phyloP scores from a whole-genome alignment of 2,888 invertebrate genomes.

The Doris montereyensis region DNA sequence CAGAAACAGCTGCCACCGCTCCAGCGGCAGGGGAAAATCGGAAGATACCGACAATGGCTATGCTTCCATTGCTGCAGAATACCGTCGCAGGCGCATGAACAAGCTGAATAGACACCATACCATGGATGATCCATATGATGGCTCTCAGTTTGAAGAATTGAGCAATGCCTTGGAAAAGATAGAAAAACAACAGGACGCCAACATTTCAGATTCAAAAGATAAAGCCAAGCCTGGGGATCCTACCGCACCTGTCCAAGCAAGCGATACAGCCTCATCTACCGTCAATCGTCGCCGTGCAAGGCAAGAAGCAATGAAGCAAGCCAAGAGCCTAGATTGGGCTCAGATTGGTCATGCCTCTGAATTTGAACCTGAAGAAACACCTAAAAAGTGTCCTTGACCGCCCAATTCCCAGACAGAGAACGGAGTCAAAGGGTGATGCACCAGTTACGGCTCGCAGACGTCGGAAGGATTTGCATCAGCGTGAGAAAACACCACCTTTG shows the following conservation, averaged over 20 bases:
- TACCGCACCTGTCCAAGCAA: background rate
- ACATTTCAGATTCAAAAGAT: too few species aligned
- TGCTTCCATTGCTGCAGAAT: constrained; percentile 32
- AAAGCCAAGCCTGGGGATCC: background rate
- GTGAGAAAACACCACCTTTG: constrained; percentile 43
- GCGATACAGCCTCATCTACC: background rate
- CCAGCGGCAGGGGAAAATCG: constrained; percentile 1
- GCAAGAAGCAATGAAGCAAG: constrained; percentile 33
- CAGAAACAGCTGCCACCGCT: background rate
- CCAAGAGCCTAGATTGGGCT: constrained; percentile 34
- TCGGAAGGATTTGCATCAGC: constrained; percentile 35
- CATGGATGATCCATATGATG: constrained; percentile 36
- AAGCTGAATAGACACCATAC: constrained; percentile 33
- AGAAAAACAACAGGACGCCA: too few species aligned
- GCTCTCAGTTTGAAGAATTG: constrained; percentile 8
- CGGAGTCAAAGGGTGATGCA: constrained; percentile 41
- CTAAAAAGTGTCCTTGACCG: constrained; percentile 37
- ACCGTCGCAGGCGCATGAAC: constrained; percentile 20
- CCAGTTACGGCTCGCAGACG: constrained; percentile 44
- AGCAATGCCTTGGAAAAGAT: background rate
- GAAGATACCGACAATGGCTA: constrained; percentile 13
- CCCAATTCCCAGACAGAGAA: constrained; percentile 37
- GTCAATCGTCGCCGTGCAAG: constrained; percentile 13
- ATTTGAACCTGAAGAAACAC: constrained; percentile 39
- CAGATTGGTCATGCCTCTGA: constrained; percentile 13